These are phyloP conservation scores for Porites divaricata DNA, from an alignment of 92 coral and sea anemone species.

Conservation along the genomic window DNA sequence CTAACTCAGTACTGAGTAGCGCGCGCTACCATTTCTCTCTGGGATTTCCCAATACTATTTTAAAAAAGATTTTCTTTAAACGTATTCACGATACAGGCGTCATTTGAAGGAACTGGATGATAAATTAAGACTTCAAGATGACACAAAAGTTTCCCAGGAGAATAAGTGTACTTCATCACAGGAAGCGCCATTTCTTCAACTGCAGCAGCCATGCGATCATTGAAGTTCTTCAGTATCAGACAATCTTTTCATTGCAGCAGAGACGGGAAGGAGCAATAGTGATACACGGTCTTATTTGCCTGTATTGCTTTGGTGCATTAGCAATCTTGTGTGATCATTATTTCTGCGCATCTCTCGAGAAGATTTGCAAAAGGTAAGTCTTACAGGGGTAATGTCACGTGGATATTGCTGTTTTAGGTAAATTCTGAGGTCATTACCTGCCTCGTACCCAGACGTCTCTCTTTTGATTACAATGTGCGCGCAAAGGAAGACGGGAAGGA, in stretches of 20 bases:
- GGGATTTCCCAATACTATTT: background rate
- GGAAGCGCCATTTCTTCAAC: constrained; percentile 77
- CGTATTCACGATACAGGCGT: constrained; percentile 11
- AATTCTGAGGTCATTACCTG: background rate
- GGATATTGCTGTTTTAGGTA: background rate
- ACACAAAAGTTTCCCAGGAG: constrained; percentile 43
- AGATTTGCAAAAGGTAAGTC: constrained; percentile 91
- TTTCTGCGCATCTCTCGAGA: constrained; percentile 97
- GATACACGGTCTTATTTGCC: constrained; percentile 81
- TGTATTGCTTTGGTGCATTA: constrained; percentile 91
- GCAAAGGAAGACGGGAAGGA: too few species aligned
- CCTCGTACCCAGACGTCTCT: too few species aligned
- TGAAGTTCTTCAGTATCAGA: constrained; percentile 89
- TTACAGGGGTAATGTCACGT: background rate
- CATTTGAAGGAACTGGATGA: background rate
- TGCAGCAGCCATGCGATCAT: constrained; percentile 80
- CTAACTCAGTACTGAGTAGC: too few species aligned
- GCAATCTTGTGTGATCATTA: constrained; percentile 93
- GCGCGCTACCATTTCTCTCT: background rate
- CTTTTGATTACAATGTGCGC: too few species aligned
- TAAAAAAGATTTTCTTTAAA: background rate
- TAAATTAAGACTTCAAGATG: background rate
- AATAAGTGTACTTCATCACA: constrained; percentile 66
- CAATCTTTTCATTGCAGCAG: constrained; percentile 88
- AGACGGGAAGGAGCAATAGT: constrained; percentile 90